Base-by-base conservation (phyloP, 2,888 invertebrate genomes). In the Xestia sexstrigata region DNA sequence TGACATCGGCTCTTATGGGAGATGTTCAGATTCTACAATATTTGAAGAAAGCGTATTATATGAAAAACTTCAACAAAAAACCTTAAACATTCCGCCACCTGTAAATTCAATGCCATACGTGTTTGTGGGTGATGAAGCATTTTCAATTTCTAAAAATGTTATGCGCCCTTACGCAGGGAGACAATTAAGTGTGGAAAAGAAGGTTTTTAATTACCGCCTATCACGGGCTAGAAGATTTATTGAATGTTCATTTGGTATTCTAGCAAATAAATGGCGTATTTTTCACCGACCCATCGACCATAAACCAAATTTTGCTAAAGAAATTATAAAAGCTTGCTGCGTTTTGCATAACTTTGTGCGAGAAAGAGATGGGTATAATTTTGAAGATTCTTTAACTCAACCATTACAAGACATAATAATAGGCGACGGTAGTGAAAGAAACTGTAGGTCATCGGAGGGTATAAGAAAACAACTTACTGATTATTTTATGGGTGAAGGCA, bases 401-500 rank as follows among this genome's bases (percentile, higher is more conserved):
- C 60, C 62, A 71, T 66, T 66, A 66, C 66, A 66, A 66, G 66
- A 66, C 66, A 66, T 63, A 63, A 66, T 66, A 66, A 66, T 66
- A 66, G 45, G 66, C 66, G 66, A 66, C 66, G 66, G 66, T 66
- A 66, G 9, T 66, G 66, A 66, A 66, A 47, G 26, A 47, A 66
- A 66, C 45, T 66, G 66, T 66, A 66, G 45, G 6, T 65, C 66
- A 66, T 66, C 66, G 66, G 66, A 66, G 66, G 66, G 66, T 66
- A 66, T 66, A 72, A 58, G 68, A 74, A 67, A 60, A 45, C 17
- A 47, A 49, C 69, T 74, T 60, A 74, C 74, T 72, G 68, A 78
- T 81, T 81, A 70, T 72, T 75, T 81, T 78, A 73, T 67, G 78
- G 52, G 65, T 69, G 77, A 68, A 73, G 71, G 71, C 71, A 76